Conservation (phyloP, 2,797 vertebrate species). For the Sebastes elongatus region DNA sequence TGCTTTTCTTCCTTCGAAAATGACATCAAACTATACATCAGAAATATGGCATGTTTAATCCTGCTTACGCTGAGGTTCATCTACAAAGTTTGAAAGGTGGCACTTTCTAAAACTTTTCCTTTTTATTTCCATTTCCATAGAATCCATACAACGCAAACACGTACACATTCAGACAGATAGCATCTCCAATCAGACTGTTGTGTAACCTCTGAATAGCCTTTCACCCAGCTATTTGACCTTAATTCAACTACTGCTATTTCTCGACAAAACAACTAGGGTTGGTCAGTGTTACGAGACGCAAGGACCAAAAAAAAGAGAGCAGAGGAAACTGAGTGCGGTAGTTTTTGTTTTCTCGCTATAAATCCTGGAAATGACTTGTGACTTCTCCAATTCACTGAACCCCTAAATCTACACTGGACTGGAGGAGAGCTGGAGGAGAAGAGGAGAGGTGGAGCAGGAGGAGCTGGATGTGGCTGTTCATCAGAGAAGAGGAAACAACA, state of each 20-base stretch:
- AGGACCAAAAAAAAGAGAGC: slow-evolving; percentile 12
- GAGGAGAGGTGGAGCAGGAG: background rate
- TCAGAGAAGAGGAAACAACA: slow-evolving; percentile 52
- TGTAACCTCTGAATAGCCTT: slow-evolving; percentile 2
- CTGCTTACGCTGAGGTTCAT: background rate
- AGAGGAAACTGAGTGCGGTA: slow-evolving; percentile 31
- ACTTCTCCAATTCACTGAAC: slow-evolving; percentile 31
- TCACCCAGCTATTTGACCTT: background rate
- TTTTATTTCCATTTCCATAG: background rate
- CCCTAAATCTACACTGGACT: slow-evolving; percentile 16
- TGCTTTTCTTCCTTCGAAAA: background rate
- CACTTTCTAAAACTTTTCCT: background rate
- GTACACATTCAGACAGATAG: background rate
- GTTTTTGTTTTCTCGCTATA: slow-evolving; percentile 31
- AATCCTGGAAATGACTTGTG: slow-evolving; percentile 36
- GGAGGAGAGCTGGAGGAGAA: background rate
- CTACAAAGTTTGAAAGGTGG: background rate
- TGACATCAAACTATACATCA: background rate
- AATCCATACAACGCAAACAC: background rate
- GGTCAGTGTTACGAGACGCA: background rate
- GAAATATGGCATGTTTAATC: background rate
- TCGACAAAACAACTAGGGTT: background rate
- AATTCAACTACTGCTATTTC: background rate
- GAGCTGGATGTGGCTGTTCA: slow-evolving; percentile 35
- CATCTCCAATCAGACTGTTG: slow-evolving; percentile 5